phyloP scores from a whole-genome alignment of 1,140 invertebrate species.

The Mesaphorura yosii region DNA sequence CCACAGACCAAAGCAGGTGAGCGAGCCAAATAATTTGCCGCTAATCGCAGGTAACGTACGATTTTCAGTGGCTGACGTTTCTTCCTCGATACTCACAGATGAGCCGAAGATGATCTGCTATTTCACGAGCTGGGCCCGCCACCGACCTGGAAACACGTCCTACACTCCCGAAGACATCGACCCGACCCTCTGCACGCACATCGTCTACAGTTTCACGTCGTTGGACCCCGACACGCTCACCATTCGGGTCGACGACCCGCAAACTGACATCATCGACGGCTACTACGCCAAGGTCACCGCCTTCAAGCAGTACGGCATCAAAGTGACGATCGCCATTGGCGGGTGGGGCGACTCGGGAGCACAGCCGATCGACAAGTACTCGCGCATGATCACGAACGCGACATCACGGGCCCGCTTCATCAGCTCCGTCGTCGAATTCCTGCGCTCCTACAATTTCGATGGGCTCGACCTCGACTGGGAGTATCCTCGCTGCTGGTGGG shows the following conservation, averaged over 20 bases:
- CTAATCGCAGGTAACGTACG: too few relatives aligned
- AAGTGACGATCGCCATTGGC: slow-evolving; percentile 49
- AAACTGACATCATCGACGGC: slow-evolving; percentile 69
- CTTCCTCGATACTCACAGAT: too few relatives aligned
- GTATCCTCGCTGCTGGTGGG: slow-evolving; percentile 57
- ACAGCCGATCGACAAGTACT: slow-evolving; percentile 54
- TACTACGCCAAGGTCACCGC: slow-evolving; percentile 47
- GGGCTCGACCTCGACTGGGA: slow-evolving; percentile 55
- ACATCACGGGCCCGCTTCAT: slow-evolving; percentile 42
- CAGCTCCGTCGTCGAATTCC: slow-evolving; percentile 42
- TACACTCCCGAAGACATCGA: slow-evolving; percentile 74
- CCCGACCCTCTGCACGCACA: slow-evolving; percentile 64
- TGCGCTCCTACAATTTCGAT: slow-evolving; percentile 47
- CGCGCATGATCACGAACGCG: slow-evolving; percentile 44
- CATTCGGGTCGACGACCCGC: slow-evolving; percentile 65
- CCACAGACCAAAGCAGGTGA: too few relatives aligned
- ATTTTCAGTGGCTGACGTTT: too few relatives aligned
- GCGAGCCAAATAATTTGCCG: too few relatives aligned
- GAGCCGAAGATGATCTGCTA: slow-evolving; percentile 61
- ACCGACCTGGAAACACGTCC: slow-evolving; percentile 64
- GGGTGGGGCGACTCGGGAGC: slow-evolving; percentile 53
- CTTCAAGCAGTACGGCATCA: slow-evolving; percentile 43
- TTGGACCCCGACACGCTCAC: slow-evolving; percentile 60
- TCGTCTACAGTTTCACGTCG: slow-evolving; percentile 77
- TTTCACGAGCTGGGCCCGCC: slow-evolving; percentile 73